Percentiles rank a stretch among this genome's conserved stretches.
These are phyloP conservation scores for Hoplostethus mediterraneus DNA, from an alignment of 2,797 vertebrate genomes.

Conservation along the genomic window DNA sequence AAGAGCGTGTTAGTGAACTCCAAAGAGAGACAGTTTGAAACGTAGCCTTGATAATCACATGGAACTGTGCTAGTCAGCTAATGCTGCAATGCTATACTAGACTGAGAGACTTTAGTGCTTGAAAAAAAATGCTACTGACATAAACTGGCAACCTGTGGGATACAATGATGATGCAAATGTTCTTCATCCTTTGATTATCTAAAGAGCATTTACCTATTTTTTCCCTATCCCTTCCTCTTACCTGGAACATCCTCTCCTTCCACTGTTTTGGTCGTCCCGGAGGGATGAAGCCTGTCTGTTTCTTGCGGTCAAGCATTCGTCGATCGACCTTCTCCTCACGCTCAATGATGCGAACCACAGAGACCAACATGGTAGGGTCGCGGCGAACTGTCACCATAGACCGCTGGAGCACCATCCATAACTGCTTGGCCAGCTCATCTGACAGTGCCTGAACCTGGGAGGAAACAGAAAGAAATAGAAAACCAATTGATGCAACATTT, in stretches of 20 bases:
- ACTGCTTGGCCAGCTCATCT: slow-evolving; percentile 94
- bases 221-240: slow-evolving; percentile 41
- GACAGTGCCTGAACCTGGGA: slow-evolving; percentile 91
- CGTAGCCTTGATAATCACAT: no score
- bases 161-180: not conserved
- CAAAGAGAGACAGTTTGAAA: no score
- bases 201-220: not conserved
- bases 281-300: slow-evolving; percentile 94
- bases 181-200: not conserved
- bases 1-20: no score
- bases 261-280: slow-evolving; percentile 95
- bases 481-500: not conserved
- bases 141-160: no score
- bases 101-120: no score
- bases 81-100: no score
- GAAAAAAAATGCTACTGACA: no score
- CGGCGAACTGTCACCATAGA: slow-evolving; percentile 92
- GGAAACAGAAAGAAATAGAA: not conserved
- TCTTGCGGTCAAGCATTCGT: slow-evolving; percentile 94
- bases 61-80: no score
- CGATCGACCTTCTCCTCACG: slow-evolving; percentile 96
- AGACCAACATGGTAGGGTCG: slow-evolving; percentile 96
- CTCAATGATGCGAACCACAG: slow-evolving; percentile 96
- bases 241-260: slow-evolving; percentile 94
- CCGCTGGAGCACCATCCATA: slow-evolving; percentile 98